These are phyloP conservation scores for Ctenopoma multispine DNA, from an alignment of 2,797 vertebrate species.

Conservation along the genomic window DNA sequence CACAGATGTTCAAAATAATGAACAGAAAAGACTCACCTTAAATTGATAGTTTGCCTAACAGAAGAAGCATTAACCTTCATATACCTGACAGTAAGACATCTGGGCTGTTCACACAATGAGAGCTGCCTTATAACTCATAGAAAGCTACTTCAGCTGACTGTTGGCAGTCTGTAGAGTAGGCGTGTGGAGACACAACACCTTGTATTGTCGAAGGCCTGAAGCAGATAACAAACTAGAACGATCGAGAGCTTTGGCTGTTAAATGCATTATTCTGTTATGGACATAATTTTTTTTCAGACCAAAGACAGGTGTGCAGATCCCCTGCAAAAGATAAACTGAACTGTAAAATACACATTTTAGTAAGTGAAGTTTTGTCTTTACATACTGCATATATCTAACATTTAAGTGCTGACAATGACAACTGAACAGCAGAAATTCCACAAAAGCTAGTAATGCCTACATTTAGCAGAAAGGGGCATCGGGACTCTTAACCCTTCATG, in stretches of 20 bases:
- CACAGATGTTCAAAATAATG: slow-evolving; percentile 1
- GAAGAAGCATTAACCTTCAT: slow-evolving; percentile 46
- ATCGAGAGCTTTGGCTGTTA: slow-evolving; percentile 6
- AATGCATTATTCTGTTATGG: background rate
- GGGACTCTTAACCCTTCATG: too few species aligned
- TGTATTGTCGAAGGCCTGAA: slow-evolving; percentile 2
- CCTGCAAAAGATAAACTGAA: slow-evolving; percentile 11
- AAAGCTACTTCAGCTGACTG: slow-evolving; percentile 30
- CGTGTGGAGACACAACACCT: slow-evolving; percentile 12
- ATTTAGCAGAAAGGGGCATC: too few species aligned
- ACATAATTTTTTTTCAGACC: slow-evolving; percentile 12
- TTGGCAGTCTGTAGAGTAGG: slow-evolving; percentile 25
- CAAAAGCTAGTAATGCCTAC: too few species aligned
- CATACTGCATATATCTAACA: background rate
- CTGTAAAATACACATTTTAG: slow-evolving; percentile 4
- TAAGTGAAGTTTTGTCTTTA: background rate
- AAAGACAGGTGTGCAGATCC: slow-evolving; percentile 17
- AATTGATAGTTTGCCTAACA: slow-evolving; percentile 26
- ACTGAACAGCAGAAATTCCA: too few species aligned
- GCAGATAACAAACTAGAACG: slow-evolving; percentile 17
- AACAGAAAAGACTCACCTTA: slow-evolving; percentile 16
- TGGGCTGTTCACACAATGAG: slow-evolving; percentile 45
- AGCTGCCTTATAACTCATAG: slow-evolving; percentile 25
- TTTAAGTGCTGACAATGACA: background rate
- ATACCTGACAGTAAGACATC: slow-evolving; percentile 36